Conservation (phyloP, 2,797 vertebrate species). For the Silurus aristotelis region DNA sequence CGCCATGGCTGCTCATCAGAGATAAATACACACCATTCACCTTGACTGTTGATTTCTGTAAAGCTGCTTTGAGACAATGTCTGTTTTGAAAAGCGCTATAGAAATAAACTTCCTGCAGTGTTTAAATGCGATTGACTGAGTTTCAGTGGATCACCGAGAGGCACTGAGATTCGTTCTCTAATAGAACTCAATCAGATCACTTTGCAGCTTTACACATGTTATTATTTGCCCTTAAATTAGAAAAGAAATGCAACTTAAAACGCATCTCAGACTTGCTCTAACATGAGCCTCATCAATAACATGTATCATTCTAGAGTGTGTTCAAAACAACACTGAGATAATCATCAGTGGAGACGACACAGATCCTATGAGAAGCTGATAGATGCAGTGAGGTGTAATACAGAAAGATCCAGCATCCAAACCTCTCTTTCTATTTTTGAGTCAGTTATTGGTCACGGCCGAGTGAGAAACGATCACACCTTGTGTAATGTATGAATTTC, state of each 20-base stretch:
- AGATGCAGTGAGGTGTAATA: neutral
- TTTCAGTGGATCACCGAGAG: neutral
- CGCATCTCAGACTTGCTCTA: neutral
- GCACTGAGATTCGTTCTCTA: neutral
- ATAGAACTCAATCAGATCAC: neutral
- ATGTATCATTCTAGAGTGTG: neutral
- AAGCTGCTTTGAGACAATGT: too few species aligned
- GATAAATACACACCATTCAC: too few species aligned
- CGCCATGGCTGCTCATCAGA: too few species aligned
- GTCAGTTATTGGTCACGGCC: constrained; percentile 68
- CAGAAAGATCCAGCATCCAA: constrained; percentile 17
- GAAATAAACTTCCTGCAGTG: neutral
- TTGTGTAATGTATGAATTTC: constrained; percentile 79
- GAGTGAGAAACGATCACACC: constrained; percentile 79
- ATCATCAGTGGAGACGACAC: neutral
- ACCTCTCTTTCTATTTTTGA: constrained; percentile 59
- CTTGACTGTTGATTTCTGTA: too few species aligned
- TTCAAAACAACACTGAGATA: neutral
- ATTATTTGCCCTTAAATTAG: neutral
- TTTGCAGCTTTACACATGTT: neutral
- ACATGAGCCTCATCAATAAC: neutral
- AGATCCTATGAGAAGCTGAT: neutral
- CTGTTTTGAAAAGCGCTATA: too few species aligned
- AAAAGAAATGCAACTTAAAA: neutral
- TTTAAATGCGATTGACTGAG: neutral